Percentiles rank a stretch among this genome's conserved stretches.
phyloP scores from a whole-genome alignment of 2,888 invertebrate genomes.

The Cacoxenus indagator region DNA sequence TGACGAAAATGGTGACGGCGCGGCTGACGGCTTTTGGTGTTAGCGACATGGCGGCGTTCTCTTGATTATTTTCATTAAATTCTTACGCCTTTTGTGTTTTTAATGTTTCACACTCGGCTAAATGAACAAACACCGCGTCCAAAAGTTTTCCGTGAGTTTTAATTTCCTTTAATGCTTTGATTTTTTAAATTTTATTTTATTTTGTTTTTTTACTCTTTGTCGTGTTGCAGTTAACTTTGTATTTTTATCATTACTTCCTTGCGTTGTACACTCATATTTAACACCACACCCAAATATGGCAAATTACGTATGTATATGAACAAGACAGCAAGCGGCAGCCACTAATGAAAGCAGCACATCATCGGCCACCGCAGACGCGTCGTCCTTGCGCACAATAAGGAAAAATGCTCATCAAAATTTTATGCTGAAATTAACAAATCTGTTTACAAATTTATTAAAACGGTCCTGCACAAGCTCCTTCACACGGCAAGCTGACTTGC shows the following conservation, averaged over 20 bases:
- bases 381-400: conserved; percentile 55
- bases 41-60: conserved; percentile 42
- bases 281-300: conserved; percentile 41
- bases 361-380: conserved; percentile 10
- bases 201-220: conserved; percentile 10
- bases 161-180: conserved; percentile 33
- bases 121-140: conserved; percentile 4
- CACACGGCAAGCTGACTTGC: conserved; percentile 35
- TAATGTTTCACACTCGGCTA: conserved; percentile 26
- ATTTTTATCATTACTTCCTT: conserved; percentile 65
- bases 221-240: conserved; percentile 58
- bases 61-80: conserved; percentile 66
- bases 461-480: conserved; percentile 39
- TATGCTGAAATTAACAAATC: conserved; percentile 71
- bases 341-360: neutral
- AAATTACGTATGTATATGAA: conserved; percentile 22
- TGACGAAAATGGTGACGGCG: conserved; percentile 23
- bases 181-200: neutral
- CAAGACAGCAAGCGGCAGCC: neutral
- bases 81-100: conserved; percentile 55
- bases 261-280: conserved; percentile 62
- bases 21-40: neutral
- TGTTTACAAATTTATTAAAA: conserved; percentile 72
- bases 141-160: conserved; percentile 35
- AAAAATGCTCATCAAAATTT: conserved; percentile 70